These are phyloP conservation scores for Chrysina gloriosa DNA, from an alignment of 2,888 invertebrate species.

Conservation along the genomic window DNA sequence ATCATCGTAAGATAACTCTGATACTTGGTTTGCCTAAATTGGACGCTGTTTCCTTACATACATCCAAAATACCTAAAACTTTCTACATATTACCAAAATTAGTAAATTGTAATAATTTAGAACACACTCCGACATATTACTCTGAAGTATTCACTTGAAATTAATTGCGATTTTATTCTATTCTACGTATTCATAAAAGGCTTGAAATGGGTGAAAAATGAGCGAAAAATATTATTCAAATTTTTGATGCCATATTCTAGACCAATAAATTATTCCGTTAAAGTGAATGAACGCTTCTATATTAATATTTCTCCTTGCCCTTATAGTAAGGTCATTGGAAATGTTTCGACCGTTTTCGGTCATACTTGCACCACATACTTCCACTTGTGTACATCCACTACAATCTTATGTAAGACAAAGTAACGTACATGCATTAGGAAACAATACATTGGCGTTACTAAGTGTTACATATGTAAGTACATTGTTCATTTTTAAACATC, in stretches of 20 bases:
- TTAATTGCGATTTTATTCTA: no score
- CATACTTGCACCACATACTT: conserved; percentile 43
- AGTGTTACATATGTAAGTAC: conserved; percentile 21
- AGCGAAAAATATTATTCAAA: no score
- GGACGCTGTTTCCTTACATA: no score
- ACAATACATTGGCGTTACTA: not conserved
- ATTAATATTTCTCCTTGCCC: conserved; percentile 61
- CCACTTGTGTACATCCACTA: conserved; percentile 15
- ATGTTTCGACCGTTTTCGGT: conserved; percentile 56
- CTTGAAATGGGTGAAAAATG: no score
- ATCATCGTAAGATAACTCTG: no score
- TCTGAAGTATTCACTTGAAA: no score
- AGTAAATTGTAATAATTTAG: no score
- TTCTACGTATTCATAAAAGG: no score
- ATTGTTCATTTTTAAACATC: conserved; percentile 14
- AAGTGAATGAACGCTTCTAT: conserved; percentile 52
- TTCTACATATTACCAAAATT: no score
- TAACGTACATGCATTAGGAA: conserved; percentile 1
- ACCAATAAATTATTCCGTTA: conserved; percentile 56
- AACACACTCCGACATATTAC: no score
- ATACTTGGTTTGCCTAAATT: no score
- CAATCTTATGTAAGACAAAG: conserved; percentile 32
- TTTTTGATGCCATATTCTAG: conserved; percentile 38
- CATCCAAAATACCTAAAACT: no score
- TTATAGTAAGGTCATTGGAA: conserved; percentile 68